phyloP scores from a whole-genome alignment of 2,797 vertebrate species.

The Fratercula arctica region DNA sequence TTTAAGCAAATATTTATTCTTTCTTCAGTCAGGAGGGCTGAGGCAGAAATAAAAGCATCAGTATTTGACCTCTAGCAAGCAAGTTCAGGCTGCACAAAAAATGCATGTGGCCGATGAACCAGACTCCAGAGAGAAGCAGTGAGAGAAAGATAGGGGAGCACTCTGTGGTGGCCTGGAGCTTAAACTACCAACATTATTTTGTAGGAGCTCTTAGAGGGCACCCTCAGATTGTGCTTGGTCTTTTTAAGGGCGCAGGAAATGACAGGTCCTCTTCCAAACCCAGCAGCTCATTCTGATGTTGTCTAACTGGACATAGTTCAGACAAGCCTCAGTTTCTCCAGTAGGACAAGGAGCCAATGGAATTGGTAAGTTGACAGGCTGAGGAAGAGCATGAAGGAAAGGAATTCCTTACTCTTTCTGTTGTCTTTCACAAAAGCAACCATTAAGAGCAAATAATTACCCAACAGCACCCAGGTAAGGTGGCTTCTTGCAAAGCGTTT shows the following conservation, averaged over 20 bases:
- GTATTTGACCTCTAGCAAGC: conserved; percentile 54
- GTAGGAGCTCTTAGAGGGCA: background rate
- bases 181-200: background rate
- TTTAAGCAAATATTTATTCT: conserved; percentile 70
- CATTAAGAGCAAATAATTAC: background rate
- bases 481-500: background rate
- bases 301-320: background rate
- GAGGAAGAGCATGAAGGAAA: background rate
- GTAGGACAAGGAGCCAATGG: background rate
- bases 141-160: background rate
- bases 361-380: background rate
- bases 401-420: background rate
- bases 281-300: background rate
- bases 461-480: background rate
- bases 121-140: conserved; percentile 2
- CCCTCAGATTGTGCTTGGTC: background rate
- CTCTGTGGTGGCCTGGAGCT: background rate
- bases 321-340: background rate
- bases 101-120: conserved; percentile 4
- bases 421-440: background rate
- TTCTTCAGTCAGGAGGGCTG: conserved; percentile 45
- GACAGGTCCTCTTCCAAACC: background rate
- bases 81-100: conserved; percentile 49
- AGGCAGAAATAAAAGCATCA: conserved; percentile 63
- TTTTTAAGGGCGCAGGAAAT: background rate